Evolutionary conservation across 1,140 invertebrate genomes (phyloP).

Genomic region (Nephila pilipes): DNA sequence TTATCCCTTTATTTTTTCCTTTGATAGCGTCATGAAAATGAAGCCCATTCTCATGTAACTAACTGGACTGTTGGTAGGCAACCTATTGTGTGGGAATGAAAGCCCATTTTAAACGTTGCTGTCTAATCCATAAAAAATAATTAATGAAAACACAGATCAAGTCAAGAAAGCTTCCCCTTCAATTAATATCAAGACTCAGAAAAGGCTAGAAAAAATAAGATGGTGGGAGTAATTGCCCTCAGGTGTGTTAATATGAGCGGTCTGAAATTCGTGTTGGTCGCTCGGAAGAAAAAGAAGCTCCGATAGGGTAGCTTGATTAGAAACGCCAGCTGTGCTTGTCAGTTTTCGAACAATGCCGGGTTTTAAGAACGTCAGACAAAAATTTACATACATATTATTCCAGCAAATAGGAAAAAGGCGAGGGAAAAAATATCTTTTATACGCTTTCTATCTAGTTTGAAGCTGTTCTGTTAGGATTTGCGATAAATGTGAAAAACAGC

Average conservation of each 20-base stretch:
- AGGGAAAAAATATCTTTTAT: conserved; percentile 29
- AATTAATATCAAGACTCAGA: conserved; percentile 34
- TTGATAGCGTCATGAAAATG: neutral
- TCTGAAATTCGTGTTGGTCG: conserved; percentile 9
- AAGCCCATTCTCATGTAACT: conserved; percentile 12
- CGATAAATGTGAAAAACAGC: conserved; percentile 45
- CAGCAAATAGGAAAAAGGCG: conserved; percentile 15
- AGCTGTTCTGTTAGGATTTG: conserved; percentile 38
- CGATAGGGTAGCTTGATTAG: conserved; percentile 46
- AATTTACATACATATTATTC: conserved; percentile 76
- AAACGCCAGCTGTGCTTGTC: conserved; percentile 60
- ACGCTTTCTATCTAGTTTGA: neutral
- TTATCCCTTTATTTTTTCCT: neutral
- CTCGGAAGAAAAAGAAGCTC: neutral
- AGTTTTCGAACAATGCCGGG: conserved; percentile 59
- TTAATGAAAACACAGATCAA: conserved; percentile 6
- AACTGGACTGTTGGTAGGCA: neutral
- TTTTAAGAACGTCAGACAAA: conserved; percentile 69
- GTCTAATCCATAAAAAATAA: conserved; percentile 10
- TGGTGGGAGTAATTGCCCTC: conserved; percentile 28
- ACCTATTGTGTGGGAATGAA: neutral
- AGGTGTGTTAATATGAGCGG: conserved; percentile 45
- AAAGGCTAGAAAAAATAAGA: conserved; percentile 10
- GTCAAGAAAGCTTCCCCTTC: conserved; percentile 38
- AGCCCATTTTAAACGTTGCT: neutral